Evolutionary conservation across 2,888 invertebrate species (phyloP).

Genomic region (Himalopsyche tibetana): DNA sequence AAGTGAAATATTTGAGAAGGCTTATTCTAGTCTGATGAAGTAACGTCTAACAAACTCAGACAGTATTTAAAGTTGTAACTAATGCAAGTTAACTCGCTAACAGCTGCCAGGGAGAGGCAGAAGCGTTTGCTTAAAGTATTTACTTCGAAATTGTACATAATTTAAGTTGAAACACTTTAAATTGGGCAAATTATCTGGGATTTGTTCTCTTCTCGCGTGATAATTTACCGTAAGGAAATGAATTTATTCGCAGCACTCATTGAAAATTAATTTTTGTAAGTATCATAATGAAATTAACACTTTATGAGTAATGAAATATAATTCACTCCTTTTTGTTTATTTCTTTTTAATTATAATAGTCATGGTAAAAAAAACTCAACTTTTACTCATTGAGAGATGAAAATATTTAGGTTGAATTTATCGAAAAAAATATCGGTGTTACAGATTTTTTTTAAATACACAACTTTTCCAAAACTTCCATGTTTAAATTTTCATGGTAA

Average conservation of each 20-base stretch:
- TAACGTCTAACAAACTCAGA: slow-evolving; percentile 54
- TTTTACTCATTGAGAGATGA: no score
- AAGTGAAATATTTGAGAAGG: slow-evolving; percentile 38
- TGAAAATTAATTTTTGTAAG: no score
- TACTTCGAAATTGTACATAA: slow-evolving; percentile 55
- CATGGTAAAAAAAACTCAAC: no score
- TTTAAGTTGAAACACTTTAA: slow-evolving; percentile 59
- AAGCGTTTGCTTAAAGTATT: slow-evolving; percentile 59
- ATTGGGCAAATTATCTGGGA: slow-evolving; percentile 57
- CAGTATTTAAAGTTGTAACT: slow-evolving; percentile 62
- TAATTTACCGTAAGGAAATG: slow-evolving; percentile 27
- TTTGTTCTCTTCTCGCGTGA: slow-evolving; percentile 50
- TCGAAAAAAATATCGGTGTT: no score
- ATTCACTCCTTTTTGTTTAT: no score
- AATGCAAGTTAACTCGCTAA: slow-evolving; percentile 62
- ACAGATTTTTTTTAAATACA: no score
- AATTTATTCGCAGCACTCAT: slow-evolving; percentile 4
- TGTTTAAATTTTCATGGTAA: no score
- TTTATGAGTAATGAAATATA: no score
- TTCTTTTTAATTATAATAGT: no score
- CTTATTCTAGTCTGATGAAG: slow-evolving; percentile 49
- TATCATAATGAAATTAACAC: no score
- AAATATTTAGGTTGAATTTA: no score
- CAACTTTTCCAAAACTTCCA: no score
- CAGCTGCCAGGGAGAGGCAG: slow-evolving; percentile 54